These are phyloP conservation scores for Agrochola lychnidis DNA, from an alignment of 2,888 invertebrate genomes.

Conservation along the genomic window DNA sequence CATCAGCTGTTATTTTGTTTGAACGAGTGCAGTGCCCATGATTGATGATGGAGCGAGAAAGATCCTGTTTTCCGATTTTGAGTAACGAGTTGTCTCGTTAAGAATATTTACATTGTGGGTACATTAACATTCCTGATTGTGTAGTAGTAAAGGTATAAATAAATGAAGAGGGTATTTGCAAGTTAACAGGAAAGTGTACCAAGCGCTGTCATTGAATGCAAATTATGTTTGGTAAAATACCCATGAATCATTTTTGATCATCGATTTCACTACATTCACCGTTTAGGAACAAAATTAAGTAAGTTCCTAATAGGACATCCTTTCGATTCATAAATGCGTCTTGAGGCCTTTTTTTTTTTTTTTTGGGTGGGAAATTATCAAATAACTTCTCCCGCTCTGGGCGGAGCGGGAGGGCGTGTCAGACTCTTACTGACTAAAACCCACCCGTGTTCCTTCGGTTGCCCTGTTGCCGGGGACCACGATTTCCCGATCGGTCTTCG, in stretches of 20 bases:
- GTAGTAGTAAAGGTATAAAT: conserved; percentile 35
- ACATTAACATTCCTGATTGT: conserved; percentile 46
- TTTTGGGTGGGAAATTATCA: no score
- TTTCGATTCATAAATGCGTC: background rate
- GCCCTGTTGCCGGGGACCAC: no score
- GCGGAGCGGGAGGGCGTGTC: no score
- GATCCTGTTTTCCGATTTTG: conserved; percentile 64
- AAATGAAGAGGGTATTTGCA: conserved; percentile 38
- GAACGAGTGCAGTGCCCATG: conserved; percentile 52
- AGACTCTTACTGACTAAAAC: no score
- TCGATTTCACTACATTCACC: background rate
- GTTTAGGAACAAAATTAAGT: background rate
- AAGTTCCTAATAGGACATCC: background rate
- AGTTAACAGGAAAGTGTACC: conserved; percentile 30
- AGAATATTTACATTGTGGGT: conserved; percentile 38
- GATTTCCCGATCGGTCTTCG: no score
- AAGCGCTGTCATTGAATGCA: conserved; percentile 12
- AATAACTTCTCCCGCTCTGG: no score
- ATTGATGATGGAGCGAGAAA: conserved; percentile 52
- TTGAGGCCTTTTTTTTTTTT: no score
- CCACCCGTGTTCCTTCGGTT: no score
- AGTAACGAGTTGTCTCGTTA: conserved; percentile 56
- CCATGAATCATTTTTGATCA: background rate
- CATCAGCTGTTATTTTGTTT: conserved; percentile 68
- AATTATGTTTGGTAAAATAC: conserved; percentile 20